Base-by-base conservation (phyloP, 2,888 invertebrate genomes). In the Herminia tarsipennalis region DNA sequence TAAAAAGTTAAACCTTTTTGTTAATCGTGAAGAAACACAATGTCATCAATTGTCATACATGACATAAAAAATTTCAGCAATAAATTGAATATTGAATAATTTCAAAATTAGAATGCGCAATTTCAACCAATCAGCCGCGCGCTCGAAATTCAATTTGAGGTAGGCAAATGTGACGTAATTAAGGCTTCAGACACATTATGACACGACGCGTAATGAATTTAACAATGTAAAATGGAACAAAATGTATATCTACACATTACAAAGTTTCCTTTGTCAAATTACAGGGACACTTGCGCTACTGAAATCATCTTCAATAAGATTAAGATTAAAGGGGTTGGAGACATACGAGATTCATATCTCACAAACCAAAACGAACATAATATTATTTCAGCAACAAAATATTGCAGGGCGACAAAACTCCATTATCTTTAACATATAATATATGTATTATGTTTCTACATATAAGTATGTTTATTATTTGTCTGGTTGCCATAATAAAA, bases 61-160 rank as follows among this genome's bases (percentile, higher is more conserved):
- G 18, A 35, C 17, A 4, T 20, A 39, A 38, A 24, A n/a, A 2
- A 24, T 22, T 8, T 16, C 5, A 1, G 8, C 12, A 12, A 9
- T 28, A 38, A 40, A 38, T 14, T 21, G 38, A 54, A 22, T 20
- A 20, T 25, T 32, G 30, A 49, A 49, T 48, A 37, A 58, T 63
- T 58, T 67, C 21, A 40, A 25, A 54, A 49, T 60, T 40, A n/a
- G 57, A 70, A 68, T 61, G 59, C 42, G 36, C 43, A 48, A 59
- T 57, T 66, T 61, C 38, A 55, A 37, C 34, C 49, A 63, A 68
- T 70, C 58, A 51, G 36, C 37, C 28, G 45, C 46, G 49, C 45
- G 49, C 50, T 67, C 47, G 48, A 16, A 40, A 64, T 60, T 61
- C 41, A 64, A 57, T 59, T 60, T 49, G 12, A 38, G 27, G 17